Evolutionary conservation across 2,113 vertebrate species (phyloP).

Genomic region (Brachypteracias leptosomus): DNA sequence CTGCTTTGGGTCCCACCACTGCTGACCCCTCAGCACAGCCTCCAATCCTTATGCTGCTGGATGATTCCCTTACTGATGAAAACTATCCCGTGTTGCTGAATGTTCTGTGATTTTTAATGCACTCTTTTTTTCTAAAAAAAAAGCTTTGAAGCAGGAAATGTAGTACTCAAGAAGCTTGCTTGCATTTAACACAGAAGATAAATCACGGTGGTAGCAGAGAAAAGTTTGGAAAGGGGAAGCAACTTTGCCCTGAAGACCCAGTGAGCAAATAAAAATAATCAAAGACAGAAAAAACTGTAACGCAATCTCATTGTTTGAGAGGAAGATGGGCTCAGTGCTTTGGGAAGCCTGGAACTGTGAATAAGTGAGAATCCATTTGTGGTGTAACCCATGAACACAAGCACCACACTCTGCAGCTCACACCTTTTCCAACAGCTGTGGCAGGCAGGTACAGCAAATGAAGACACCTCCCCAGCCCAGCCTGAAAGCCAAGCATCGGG

Average conservation of each 20-base stretch:
- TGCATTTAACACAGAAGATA: not conserved
- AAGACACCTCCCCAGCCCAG: not conserved
- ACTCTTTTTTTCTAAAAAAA: not conserved
- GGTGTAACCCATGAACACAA: not conserved
- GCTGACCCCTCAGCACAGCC: not conserved
- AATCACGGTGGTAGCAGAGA: not conserved
- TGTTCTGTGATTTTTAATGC: not conserved
- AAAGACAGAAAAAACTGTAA: not conserved
- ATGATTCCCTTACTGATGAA: not conserved
- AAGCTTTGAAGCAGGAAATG: not conserved
- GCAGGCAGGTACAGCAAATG: not conserved
- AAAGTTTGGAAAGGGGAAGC: not conserved
- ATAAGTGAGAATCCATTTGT: not conserved
- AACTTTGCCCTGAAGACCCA: not conserved
- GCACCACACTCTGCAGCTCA: not conserved
- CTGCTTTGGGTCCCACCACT: not conserved
- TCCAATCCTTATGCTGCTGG: accelerated
- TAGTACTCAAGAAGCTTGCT: accelerated
- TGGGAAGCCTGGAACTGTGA: not conserved
- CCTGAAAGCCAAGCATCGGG: not conserved
- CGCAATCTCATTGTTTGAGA: not conserved
- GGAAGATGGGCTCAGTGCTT: not conserved
- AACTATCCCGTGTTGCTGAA: not conserved
- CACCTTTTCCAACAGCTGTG: not conserved
- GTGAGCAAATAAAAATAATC: not conserved